Evolutionary conservation across 1,140 invertebrate species (phyloP).

Genomic region (Zaprionus kolodkinae): DNA sequence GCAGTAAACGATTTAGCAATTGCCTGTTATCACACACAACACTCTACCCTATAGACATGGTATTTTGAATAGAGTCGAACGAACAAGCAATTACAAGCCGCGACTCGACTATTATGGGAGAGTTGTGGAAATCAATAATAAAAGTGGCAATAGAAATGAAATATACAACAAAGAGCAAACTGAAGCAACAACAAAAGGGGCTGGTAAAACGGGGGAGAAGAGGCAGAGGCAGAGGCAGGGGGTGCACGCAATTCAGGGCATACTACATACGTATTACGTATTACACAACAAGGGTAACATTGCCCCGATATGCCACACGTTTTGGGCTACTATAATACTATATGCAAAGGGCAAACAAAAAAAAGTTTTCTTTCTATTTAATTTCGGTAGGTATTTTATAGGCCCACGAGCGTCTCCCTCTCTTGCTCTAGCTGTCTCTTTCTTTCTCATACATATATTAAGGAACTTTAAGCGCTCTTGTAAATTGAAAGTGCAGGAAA

Average conservation of each 20-base stretch:
- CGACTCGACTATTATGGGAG: constrained; percentile 22
- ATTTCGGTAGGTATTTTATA: constrained; percentile 2
- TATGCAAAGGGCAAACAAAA: constrained; percentile 41
- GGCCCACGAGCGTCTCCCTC: constrained; percentile 13
- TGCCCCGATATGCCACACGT: constrained; percentile 35
- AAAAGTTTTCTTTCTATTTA: constrained; percentile 12
- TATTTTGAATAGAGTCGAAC: constrained; percentile 65
- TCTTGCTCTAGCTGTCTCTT: constrained; percentile 23
- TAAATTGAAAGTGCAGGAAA: constrained; percentile 78
- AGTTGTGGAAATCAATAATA: constrained; percentile 73
- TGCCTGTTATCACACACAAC: constrained; percentile 30
- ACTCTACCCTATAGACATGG: constrained; percentile 30
- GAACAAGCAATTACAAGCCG: constrained; percentile 64
- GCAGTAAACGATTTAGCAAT: constrained; percentile 32
- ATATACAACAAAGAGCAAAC: constrained; percentile 27
- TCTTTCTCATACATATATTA: constrained; percentile 18
- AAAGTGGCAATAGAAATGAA: constrained; percentile 60
- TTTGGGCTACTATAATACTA: too few relatives aligned
- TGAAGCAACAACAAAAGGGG: constrained; percentile 3
- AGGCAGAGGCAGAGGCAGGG: not conserved
- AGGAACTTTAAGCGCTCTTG: constrained; percentile 53
- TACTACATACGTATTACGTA: constrained; percentile 6
- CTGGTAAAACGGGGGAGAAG: not conserved
- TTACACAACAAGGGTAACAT: constrained; percentile 77
- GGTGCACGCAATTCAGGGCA: constrained; percentile 63